phyloP scores from a whole-genome alignment of 2,797 vertebrate genomes.

The Molossus alvarezi region DNA sequence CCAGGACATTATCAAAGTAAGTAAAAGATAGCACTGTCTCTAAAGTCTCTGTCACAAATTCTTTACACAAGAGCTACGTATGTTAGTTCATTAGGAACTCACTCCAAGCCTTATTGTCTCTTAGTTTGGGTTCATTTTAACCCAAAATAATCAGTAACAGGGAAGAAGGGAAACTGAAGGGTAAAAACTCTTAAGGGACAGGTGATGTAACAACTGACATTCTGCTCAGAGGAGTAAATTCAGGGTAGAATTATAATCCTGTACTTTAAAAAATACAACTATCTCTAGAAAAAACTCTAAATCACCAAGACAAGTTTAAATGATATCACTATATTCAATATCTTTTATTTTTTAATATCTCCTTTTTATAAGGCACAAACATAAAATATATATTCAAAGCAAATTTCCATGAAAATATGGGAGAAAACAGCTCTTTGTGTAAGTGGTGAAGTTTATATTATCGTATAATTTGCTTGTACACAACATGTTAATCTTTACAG shows the following conservation, averaged over 20 bases:
- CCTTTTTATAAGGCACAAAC: background rate
- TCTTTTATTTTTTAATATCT: background rate
- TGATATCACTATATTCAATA: background rate
- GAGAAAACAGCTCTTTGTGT: background rate
- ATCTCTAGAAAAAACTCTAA: background rate
- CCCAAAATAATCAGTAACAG: background rate
- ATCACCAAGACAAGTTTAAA: background rate
- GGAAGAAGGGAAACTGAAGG: background rate
- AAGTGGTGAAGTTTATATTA: constrained; percentile 11
- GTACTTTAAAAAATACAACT: background rate
- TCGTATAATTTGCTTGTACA: background rate
- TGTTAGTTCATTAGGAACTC: background rate
- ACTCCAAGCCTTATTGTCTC: background rate
- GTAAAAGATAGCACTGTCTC: background rate
- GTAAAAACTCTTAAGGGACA: background rate
- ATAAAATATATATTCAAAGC: background rate
- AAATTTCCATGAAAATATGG: background rate
- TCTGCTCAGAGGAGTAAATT: background rate
- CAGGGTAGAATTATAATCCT: background rate
- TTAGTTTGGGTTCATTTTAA: background rate
- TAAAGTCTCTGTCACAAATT: background rate
- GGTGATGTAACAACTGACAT: background rate
- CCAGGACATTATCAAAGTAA: background rate
- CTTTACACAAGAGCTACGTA: background rate
- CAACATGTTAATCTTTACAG: background rate